Conservation (phyloP, 2,888 invertebrate genomes). For the Pinctada fucata region DNA sequence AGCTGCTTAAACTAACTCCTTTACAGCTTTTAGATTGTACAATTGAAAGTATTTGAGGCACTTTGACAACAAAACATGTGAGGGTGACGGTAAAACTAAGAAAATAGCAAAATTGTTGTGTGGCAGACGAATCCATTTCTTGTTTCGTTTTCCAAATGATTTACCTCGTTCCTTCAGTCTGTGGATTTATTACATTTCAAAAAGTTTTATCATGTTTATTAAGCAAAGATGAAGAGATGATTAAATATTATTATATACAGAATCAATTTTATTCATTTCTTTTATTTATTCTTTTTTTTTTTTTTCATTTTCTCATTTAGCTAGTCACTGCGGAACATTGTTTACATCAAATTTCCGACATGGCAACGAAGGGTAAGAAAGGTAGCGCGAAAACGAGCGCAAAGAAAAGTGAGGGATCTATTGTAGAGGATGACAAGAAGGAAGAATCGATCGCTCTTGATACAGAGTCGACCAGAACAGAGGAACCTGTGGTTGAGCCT, state of each 20-base stretch:
- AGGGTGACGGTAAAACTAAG: slow-evolving; percentile 57
- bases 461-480: slow-evolving; percentile 42
- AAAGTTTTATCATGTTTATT: too few species aligned
- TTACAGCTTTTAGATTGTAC: slow-evolving; percentile 53
- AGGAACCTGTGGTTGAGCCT: slow-evolving; percentile 43
- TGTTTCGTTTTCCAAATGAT: slow-evolving; percentile 6
- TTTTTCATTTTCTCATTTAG: too few species aligned
- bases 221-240: too few species aligned
- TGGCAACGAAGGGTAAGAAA: slow-evolving; percentile 67
- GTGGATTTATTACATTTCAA: too few species aligned
- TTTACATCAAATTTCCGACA: slow-evolving; percentile 57
- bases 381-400: slow-evolving; percentile 61
- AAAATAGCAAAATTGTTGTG: slow-evolving; percentile 45
- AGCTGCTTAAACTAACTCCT: slow-evolving; percentile 60
- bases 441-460: slow-evolving; percentile 57
- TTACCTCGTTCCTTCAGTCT: too few species aligned
- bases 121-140: slow-evolving; percentile 31
- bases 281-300: too few species aligned
- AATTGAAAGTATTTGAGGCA: slow-evolving; percentile 62
- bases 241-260: too few species aligned
- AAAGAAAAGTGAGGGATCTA: slow-evolving; percentile 66
- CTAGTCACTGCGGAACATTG: slow-evolving; percentile 24
- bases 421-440: slow-evolving; percentile 55
- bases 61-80: slow-evolving; percentile 57
- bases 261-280: too few species aligned